Base-by-base conservation (phyloP, 2,113 vertebrate species). In the Tetrax tetrax region DNA sequence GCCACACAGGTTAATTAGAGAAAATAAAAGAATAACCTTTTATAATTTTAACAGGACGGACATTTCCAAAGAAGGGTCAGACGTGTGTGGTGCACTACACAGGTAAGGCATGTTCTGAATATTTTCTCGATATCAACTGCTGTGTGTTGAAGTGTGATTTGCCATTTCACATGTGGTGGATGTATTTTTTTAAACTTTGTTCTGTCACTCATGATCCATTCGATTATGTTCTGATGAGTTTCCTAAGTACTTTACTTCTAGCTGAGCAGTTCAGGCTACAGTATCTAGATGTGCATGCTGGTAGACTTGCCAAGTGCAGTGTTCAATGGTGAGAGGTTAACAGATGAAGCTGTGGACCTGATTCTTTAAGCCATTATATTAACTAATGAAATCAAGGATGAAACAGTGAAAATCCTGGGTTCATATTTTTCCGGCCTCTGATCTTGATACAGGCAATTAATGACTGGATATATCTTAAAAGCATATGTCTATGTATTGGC, bases 31-130 rank as follows among this genome's bases (percentile, higher is more conserved):
- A 66, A 47, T 74, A 77, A 79, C 48, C 28, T 94, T 87, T 87
- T 91, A 5, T 87, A 10, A 82, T 98, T 85, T 97, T 91, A 89
- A 97, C 98, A 99, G 99, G 99, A 97, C 98, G 99, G 96, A 99
- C 99, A 27, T 99, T 99, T 98, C 99, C 99, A 86, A 99, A 99
- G 98, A 99, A 99, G 98, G 99, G 99, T 74, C 99, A 99, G 98
- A 99, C 98, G 4, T 99, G 99, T 83, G 99, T 99, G 87, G 99
- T 99, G 83, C 99, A 99, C 97, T 99, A 99, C 97, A 99, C 99
- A 99, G 99, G 99, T 99, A 99, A 98, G 96, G 48, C 86, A 14
- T 2, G 4, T 69, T 93, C 57, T 69, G 38, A 35, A 37, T 86
- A 29, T 66, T 80, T 59, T 77, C 25, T 78, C 0, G 0, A 10